Base-by-base conservation (phyloP, 2,113 vertebrate genomes). In the Passer domesticus region DNA sequence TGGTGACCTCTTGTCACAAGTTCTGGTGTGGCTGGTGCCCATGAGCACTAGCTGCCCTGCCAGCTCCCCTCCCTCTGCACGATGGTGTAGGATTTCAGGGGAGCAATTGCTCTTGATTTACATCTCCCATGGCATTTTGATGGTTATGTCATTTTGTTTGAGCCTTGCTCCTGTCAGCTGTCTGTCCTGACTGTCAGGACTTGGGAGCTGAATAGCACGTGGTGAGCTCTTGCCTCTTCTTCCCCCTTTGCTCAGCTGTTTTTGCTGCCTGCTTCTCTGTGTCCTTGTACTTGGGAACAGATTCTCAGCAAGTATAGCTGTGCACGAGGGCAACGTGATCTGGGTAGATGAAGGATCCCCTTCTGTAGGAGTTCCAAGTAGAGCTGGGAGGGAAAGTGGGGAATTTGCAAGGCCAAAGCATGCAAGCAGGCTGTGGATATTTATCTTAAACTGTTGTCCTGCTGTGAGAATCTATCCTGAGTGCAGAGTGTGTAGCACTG, bases 101-200 rank as follows among this genome's bases (percentile, higher is more conserved):
- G 81, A 96, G 97, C 94, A 97, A 97, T 96, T 96, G 96, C 92
- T 90, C 90, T 95, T 97, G 97, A 97, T 97, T 95, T 95, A 96
- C 88, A 84, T 95, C 95, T 90, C 96, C 90, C 44, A 2, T 96
- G 97, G 95, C 84, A 90, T 86, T 96, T 96, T 63, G 90, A 63
- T 92, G 93, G 94, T 97, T 97, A 96, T 97, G 97, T 97, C 96
- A 95, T 95, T 94, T 90, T 91, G 93, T 87, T 80, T 95, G 93
- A 94, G 94, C 86, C 93, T 67, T 68, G 70, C 89, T 81, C 89
- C 46, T 59, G 79, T 96, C 96, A 97, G 95, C 96, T 97, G 97
- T 94, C 96, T 49, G 86, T 96, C 92, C 92, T 96, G 95, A 96
- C 96, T 96, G 66, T 87, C 82, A 85, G 86, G 92, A 44, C 73